Base-by-base conservation (phyloP, 2,888 invertebrate genomes). In the Zaprionus bogoriensis region DNA sequence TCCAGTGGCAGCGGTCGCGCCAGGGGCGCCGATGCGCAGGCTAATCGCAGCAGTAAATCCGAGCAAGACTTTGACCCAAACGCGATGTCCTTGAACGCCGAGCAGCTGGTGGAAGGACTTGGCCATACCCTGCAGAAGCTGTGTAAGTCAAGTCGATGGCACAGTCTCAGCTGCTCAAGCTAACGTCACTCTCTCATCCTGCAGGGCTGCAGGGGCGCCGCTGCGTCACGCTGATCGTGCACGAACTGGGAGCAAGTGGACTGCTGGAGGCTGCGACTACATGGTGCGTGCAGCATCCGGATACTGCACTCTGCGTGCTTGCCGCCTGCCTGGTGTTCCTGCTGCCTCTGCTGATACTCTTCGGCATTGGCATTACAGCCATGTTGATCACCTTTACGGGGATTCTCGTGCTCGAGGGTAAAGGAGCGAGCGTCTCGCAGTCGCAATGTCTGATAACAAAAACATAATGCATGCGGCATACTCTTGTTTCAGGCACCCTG, bases 371-470 rank as follows among this genome's bases (percentile, higher is more conserved):
- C 1, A 58, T 91, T 44, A 84, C 89, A 3, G 89, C 90, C 1
- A 70, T 90, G 58, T 52, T 88, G 12, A 80, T 91, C 73, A 89
- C 91, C 0, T 88, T 91, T 28, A 89, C 89, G 0, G 91, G 91
- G 28, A 89, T 91, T 48, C 66, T 91, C n/a, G 79, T 91, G 1
- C 75, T 91, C 4, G 91, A 91, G 84, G 91, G 91, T 90, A 68
- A 36, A 3, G 7, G 32, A n/a, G n/a, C n/a, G n/a, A n/a, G n/a
- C n/a, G n/a, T n/a, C n/a, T n/a, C n/a, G n/a, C n/a, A n/a, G n/a
- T n/a, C n/a, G n/a, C n/a, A n/a, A n/a, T n/a, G n/a, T n/a, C n/a
- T n/a, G n/a, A n/a, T n/a, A n/a, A n/a, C n/a, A 9, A 20, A 30
- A 19, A n/a, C 0, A 1, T 7, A n/a, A 10, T 7, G 10, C 10